A percentile compares a stretch with the other conserved stretches of the same genome.
phyloP scores from a whole-genome alignment of 1,140 invertebrate genomes.

The Luehdorfia chinensis region DNA sequence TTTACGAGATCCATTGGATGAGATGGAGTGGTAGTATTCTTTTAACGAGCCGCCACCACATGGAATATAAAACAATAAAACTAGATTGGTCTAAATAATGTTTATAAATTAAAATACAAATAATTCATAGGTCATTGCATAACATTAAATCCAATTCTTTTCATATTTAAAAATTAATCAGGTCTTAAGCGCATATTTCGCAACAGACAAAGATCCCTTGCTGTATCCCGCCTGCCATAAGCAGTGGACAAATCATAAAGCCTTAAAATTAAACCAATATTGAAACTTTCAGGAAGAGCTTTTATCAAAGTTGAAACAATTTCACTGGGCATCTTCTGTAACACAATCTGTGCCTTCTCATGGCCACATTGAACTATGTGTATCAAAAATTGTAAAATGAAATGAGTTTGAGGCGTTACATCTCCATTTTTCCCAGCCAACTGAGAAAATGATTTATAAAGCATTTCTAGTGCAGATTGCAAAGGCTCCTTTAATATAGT shows the following conservation, averaged over 20 bases:
- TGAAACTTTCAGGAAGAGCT: conserved; percentile 86
- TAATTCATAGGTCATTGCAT: background rate
- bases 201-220: conserved; percentile 88
- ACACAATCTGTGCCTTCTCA: conserved; percentile 84
- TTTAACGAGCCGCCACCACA: background rate
- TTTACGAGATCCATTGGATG: no score
- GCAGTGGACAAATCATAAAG: conserved; percentile 86
- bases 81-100: no score
- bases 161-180: conserved; percentile 38
- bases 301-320: conserved; percentile 88
- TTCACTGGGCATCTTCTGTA: conserved; percentile 88
- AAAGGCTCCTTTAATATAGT: conserved; percentile 79
- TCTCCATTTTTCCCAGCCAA: conserved; percentile 86
- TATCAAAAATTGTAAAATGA: conserved; percentile 90
- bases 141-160: background rate
- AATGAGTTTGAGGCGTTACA: conserved; percentile 90
- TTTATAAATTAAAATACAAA: no score
- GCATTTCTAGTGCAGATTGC: conserved; percentile 78
- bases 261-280: conserved; percentile 83
- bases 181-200: conserved; percentile 85
- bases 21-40: no score
- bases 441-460: conserved; percentile 85
- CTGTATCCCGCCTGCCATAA: conserved; percentile 86
- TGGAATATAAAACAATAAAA: conserved; percentile 3
- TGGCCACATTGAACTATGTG: conserved; percentile 88